Percentiles rank a stretch among this genome's conserved stretches.
These are phyloP conservation scores for Listronotus oregonensis DNA, from an alignment of 1,140 invertebrate genomes.

Conservation along the genomic window DNA sequence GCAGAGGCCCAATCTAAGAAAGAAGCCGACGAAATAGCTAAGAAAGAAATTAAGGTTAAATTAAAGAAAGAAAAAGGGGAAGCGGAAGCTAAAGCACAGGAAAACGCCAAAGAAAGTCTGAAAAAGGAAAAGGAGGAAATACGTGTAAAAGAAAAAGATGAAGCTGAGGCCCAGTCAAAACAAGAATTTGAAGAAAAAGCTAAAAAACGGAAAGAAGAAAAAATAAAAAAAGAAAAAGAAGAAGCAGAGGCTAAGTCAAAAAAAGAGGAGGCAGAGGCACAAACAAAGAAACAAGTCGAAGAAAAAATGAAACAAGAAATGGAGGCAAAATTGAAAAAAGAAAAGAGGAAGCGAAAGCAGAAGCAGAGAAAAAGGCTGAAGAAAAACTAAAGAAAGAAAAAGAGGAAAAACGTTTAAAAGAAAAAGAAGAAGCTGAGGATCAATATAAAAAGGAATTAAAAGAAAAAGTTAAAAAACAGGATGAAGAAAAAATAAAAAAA, in stretches of 20 bases:
- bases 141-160: constrained; percentile 9
- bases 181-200: constrained; percentile 14
- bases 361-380: constrained; percentile 13
- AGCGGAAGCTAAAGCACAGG: neutral
- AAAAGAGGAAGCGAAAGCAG: neutral
- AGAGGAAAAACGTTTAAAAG: too few species aligned
- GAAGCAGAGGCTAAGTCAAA: neutral
- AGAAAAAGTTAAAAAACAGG: neutral
- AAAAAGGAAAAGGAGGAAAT: neutral
- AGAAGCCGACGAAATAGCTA: constrained; percentile 3
- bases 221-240: constrained; percentile 5
- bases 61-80: neutral
- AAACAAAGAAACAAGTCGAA: too few species aligned
- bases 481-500: constrained; percentile 1
- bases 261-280: too few species aligned
- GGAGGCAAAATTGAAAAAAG: constrained; percentile 13
- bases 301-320: neutral
- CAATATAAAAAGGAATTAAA: constrained; percentile 10
- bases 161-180: neutral
- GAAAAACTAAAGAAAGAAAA: constrained; percentile 5
- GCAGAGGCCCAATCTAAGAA: constrained; percentile 38
- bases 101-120: constrained; percentile 9
- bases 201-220: constrained; percentile 1
- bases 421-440: neutral
- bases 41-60: constrained; percentile 32